Evolutionary conservation across 2,888 invertebrate species (phyloP).

Genomic region (Plebejus melissa): DNA sequence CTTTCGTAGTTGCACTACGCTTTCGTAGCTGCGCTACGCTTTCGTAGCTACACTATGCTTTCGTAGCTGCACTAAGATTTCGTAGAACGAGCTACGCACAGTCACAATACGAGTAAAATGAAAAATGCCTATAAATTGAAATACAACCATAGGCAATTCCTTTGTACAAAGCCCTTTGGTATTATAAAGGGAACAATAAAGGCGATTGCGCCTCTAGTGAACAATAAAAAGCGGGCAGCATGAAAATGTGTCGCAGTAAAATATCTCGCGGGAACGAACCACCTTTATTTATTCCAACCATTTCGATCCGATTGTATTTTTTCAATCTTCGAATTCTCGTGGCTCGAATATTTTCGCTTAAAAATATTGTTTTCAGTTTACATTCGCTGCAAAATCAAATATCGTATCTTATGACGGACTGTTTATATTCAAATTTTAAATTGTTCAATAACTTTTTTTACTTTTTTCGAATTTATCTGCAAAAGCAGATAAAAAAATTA

Average conservation of each 20-base stretch:
- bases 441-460: too few species aligned
- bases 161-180: background rate
- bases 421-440: background rate
- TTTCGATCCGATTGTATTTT: constrained; percentile 13
- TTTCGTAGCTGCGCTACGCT: too few species aligned
- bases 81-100: background rate
- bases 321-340: background rate
- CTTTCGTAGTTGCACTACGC: too few species aligned
- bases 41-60: too few species aligned
- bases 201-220: constrained; percentile 6
- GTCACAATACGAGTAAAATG: background rate
- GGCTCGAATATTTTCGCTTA: background rate
- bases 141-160: background rate
- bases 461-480: background rate
- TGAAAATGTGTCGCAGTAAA: constrained; percentile 14
- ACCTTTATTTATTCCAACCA: constrained; percentile 5
- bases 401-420: background rate
- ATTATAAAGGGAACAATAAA: constrained; percentile 9
- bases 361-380: constrained; percentile 2
- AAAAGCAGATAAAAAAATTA: background rate
- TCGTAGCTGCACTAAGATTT: too few species aligned
- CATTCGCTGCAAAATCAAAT: background rate
- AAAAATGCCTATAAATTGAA: background rate
- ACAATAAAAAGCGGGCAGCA: constrained; percentile 6
- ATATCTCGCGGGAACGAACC: constrained; percentile 1